These are phyloP conservation scores for Pardalotus punctatus DNA, from an alignment of 2,113 vertebrate species.

Conservation along the genomic window DNA sequence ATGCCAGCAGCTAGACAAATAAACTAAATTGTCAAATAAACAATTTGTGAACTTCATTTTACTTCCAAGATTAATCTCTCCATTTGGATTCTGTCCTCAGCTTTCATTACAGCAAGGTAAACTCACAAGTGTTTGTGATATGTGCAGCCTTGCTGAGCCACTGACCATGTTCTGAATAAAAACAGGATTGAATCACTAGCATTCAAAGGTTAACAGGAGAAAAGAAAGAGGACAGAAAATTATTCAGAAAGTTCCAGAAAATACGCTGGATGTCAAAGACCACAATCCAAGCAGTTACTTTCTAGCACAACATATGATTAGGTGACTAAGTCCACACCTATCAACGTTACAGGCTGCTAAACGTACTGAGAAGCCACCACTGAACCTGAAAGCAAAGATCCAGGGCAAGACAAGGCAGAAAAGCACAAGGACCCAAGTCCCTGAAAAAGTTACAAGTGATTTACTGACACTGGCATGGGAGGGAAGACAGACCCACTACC, in stretches of 20 bases:
- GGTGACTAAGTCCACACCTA: background rate
- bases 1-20: background rate
- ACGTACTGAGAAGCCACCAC: background rate
- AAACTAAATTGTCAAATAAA: slow-evolving; percentile 3
- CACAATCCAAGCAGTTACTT: background rate
- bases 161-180: background rate
- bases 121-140: background rate
- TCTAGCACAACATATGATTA: background rate
- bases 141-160: background rate
- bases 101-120: background rate
- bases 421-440: background rate
- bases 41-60: background rate
- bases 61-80: slow-evolving; percentile 7
- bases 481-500: background rate
- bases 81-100: slow-evolving; percentile 20
- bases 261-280: background rate
- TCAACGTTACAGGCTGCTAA: background rate
- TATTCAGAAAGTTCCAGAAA: background rate
- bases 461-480: background rate
- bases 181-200: background rate
- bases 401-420: background rate
- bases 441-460: background rate
- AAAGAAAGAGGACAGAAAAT: background rate
- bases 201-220: background rate
- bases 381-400: background rate